Conservation (phyloP, 1,140 invertebrate genomes). For the Drosophila nebulosa region DNA sequence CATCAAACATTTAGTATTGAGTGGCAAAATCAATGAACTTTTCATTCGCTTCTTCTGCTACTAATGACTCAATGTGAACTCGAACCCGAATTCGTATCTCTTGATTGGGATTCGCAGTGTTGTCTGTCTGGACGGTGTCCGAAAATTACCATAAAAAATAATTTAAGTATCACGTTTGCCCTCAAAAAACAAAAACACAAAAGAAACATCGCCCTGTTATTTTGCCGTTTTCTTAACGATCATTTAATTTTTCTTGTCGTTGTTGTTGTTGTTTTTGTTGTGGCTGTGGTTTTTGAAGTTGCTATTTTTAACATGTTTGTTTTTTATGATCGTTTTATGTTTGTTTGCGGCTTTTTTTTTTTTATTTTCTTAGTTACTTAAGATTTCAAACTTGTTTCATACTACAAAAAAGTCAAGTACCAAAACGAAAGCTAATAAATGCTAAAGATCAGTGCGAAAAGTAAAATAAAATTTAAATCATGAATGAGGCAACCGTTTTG, state of each 20-base stretch:
- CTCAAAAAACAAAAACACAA: constrained; percentile 28
- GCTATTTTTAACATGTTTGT: constrained; percentile 33
- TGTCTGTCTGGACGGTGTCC: constrained; percentile 2
- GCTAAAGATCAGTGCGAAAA: constrained; percentile 41
- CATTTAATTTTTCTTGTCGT: constrained; percentile 8
- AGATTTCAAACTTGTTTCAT: constrained; percentile 46
- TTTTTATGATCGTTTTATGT: constrained; percentile 45
- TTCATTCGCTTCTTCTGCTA: background rate
- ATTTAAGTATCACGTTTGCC: constrained; percentile 70
- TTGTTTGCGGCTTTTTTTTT: constrained; percentile 42
- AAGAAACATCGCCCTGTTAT: constrained; percentile 11
- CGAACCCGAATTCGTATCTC: constrained; percentile 1
- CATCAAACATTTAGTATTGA: too few species aligned
- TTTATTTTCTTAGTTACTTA: constrained; percentile 35
- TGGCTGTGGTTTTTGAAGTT: constrained; percentile 17
- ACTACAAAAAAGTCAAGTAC: constrained; percentile 30
- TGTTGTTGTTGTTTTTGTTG: constrained; percentile 6
- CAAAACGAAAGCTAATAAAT: constrained; percentile 55
- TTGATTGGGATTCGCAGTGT: constrained; percentile 44
- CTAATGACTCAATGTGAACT: constrained; percentile 7
- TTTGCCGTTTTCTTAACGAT: background rate
- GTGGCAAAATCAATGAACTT: constrained; percentile 50
- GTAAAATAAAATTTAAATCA: constrained; percentile 4
- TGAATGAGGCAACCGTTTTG: constrained; percentile 4
- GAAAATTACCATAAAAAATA: constrained; percentile 49